Percentiles rank a stretch among this genome's conserved stretches.
phyloP scores from a whole-genome alignment of 2,888 invertebrate species.

The Cyclophora punctaria region DNA sequence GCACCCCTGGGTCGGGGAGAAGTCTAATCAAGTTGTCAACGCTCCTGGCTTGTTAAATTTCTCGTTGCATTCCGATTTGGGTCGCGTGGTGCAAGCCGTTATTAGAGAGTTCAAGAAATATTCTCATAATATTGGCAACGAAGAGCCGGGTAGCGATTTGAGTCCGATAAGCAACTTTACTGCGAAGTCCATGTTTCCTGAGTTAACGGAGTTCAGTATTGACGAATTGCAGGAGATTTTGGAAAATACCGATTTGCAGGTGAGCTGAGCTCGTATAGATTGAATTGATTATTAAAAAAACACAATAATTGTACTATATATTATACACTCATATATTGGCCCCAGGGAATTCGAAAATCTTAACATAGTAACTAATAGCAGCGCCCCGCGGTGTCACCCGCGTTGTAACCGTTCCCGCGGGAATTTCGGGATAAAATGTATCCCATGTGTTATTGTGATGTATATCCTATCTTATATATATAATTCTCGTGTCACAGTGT shows the following conservation, averaged over 20 bases:
- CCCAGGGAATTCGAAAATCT: too few species aligned
- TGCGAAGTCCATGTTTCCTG: slow-evolving; percentile 50
- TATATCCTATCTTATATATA: too few species aligned
- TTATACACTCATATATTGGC: too few species aligned
- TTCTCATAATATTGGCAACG: slow-evolving; percentile 56
- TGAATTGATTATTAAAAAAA: too few species aligned
- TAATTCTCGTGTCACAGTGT: too few species aligned
- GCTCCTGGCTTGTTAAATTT: slow-evolving; percentile 87
- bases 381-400: too few species aligned
- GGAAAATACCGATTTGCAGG: slow-evolving; percentile 80
- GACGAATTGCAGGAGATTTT: slow-evolving; percentile 82
- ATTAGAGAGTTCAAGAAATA: slow-evolving; percentile 83
- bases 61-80: slow-evolving; percentile 85
- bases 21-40: slow-evolving; percentile 79
- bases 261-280: slow-evolving; percentile 4
- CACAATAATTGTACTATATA: too few species aligned
- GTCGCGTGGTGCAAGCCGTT: slow-evolving; percentile 86
- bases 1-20: slow-evolving; percentile 83
- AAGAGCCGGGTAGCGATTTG: slow-evolving; percentile 38
- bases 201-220: slow-evolving; percentile 47
- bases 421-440: too few species aligned
- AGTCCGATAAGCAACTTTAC: slow-evolving; percentile 46
- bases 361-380: too few species aligned
- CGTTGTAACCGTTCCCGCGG: too few species aligned
- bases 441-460: too few species aligned